Conservation (phyloP, 2,113 vertebrate species). For the Picathartes gymnocephalus region DNA sequence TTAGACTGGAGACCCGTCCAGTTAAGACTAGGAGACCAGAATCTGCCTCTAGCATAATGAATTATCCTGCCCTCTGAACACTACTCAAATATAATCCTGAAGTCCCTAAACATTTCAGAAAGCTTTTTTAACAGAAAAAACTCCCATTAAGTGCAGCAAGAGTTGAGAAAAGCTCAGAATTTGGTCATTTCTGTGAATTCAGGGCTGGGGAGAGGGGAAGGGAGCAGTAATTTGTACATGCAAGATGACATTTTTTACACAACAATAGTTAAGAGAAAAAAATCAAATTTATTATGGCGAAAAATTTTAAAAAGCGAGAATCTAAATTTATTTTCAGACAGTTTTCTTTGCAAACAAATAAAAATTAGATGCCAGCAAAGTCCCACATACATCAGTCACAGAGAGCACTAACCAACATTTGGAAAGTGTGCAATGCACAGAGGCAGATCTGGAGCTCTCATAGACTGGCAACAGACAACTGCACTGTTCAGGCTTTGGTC, state of each 20-base stretch:
- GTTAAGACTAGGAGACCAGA: background rate
- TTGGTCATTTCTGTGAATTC: background rate
- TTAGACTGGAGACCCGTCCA: background rate
- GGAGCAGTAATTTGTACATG: background rate
- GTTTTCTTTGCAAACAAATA: background rate
- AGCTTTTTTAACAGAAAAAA: background rate
- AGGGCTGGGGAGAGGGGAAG: background rate
- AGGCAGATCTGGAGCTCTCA: background rate
- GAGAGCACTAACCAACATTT: background rate
- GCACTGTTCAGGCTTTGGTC: background rate
- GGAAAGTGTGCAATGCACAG: background rate
- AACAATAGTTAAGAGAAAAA: background rate
- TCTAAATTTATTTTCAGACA: background rate
- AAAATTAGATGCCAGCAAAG: background rate
- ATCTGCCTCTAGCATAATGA: background rate
- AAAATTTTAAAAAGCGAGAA: background rate
- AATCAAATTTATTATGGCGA: background rate
- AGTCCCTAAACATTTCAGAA: background rate
- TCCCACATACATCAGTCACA: background rate
- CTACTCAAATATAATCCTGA: background rate
- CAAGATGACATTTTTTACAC: background rate
- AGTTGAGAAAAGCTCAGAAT: background rate
- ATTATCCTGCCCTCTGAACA: background rate
- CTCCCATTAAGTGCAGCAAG: background rate
- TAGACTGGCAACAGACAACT: background rate